Evolutionary conservation across 2,113 vertebrate genomes (phyloP), one percentile per base, ranked within the genome.

Genomic region (Oncorhynchus clarkii): DNA sequence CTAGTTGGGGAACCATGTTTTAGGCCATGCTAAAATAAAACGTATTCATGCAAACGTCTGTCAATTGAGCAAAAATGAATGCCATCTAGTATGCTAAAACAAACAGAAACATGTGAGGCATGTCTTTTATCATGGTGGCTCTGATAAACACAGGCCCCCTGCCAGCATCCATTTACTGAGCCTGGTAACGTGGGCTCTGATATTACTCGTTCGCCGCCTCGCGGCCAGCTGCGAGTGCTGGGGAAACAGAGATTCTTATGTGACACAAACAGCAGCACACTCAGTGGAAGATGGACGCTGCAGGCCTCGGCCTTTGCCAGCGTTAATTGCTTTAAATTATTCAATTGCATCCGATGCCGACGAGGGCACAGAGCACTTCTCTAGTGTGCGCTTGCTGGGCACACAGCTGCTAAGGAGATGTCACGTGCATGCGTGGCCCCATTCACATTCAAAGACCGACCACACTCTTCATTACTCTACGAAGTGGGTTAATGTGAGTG

Each of bases 301-400:
- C 62, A 81, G 73, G 82, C 80, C 72, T 74, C 34, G 76, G 78
- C 83, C 77, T 77, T 75, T 71, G 82, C 78, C 74, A 27, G 78
- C 79, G 73, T 87, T 90, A 93, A 92, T 88, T 87, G 81, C 79
- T 84, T 84, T 93, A 86, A 92, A 92, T 93, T 86, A 93, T 93
- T 92, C 83, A 92, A 80, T 80, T 81, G 74, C 82, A 78, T 81
- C 79, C 59, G 70, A 87, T 82, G 84, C 80, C 76, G 83, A 80
- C 73, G 77, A 84, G 76, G 79, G 79, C 75, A 72, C 77, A 59
- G 75, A 81, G 84, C 75, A 81, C 77, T 80, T 81, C 73, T 79
- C 67, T 71, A 45, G 62, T 67, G 26, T 24, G 12, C 3, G 26
- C 48, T 18, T 27, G 48, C 62, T 8, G 67, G 73, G 70, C 12